Evolutionary conservation across 2,113 vertebrate species (phyloP).

Genomic region (Egretta garzetta): DNA sequence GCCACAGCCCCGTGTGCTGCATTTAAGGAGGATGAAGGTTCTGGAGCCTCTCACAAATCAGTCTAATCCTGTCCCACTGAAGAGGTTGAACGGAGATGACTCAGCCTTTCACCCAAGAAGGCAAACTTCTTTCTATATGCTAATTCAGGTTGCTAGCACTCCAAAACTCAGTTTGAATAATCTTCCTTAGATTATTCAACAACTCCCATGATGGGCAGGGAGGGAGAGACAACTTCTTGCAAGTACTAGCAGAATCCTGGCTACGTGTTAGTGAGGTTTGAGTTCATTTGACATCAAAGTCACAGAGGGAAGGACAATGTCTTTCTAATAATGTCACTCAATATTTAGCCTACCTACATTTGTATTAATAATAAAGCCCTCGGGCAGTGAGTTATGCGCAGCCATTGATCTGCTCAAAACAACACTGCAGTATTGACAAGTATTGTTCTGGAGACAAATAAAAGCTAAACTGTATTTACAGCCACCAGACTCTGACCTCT

Average conservation of each 20-base stretch:
- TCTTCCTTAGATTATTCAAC: neutral
- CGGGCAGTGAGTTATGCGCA: neutral
- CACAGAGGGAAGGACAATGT: conserved; percentile 31
- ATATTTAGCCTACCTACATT: conserved; percentile 22
- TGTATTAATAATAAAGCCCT: conserved; percentile 41
- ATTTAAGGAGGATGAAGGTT: neutral
- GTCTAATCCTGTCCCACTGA: neutral
- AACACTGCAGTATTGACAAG: neutral
- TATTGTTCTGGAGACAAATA: neutral
- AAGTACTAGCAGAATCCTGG: neutral
- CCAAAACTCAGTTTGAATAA: neutral
- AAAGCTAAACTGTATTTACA: conserved; percentile 15
- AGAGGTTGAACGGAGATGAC: neutral
- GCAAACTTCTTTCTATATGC: neutral
- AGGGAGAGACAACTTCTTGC: neutral
- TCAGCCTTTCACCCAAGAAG: neutral
- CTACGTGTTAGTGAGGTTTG: neutral
- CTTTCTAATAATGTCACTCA: conserved; percentile 41
- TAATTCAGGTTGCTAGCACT: neutral
- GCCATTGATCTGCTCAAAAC: conserved; percentile 34
- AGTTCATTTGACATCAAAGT: conserved; percentile 11
- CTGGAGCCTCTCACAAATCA: neutral
- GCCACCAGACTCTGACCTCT: conserved; percentile 9
- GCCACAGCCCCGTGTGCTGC: accelerated
- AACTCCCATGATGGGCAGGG: neutral